Evolutionary conservation across 1,140 invertebrate genomes (phyloP), one percentile per base, ranked within the genome.

Genomic region (Heliconius hermathena): DNA sequence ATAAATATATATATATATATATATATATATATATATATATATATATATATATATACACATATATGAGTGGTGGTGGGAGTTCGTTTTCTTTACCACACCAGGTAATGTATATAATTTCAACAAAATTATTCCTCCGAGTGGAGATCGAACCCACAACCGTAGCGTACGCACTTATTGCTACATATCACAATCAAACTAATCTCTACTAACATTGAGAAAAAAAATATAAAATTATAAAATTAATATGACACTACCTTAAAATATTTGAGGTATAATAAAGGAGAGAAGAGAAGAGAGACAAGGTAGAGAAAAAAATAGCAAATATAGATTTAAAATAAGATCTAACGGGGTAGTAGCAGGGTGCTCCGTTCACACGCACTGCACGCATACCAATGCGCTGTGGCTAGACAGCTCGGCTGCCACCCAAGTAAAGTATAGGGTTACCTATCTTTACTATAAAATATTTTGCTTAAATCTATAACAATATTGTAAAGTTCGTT

Each of bases 321-420:
- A 29, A 66, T 11, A 22, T 22, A 22, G 9, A 29, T 66, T 66
- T 29, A 22, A 26, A 66, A 66, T 66, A 66, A 66, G 60, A 66
- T 66, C 60, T 66, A 54, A 41, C 71, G 60, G 60, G 26, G 60
- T 66, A 71, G 33, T 33, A 22, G 77, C 73, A 29, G 72, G 5
- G 72, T 66, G 60, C 60, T 66, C 46, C 38, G 74, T 52, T 76
- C 79, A 49, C 79, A 80, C 74, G 78, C 78, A 76, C 38, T 74
- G 11, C 52, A 57, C 22, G 79, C 79, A 80, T 76, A 66, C 74
- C 33, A 66, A 66, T 29, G 60, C 60, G 60, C 60, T 73, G 79
- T 70, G 52, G 73, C 84, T 87, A 91, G 89, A 90, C 89, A 84
- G 90, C 87, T 83, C 87, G 89, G 89, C 90, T 86, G 81, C 89